Percentiles rank a stretch among this genome's conserved stretches.
Evolutionary conservation across 2,113 vertebrate species (phyloP).

Genomic region (Heterocephalus glaber): DNA sequence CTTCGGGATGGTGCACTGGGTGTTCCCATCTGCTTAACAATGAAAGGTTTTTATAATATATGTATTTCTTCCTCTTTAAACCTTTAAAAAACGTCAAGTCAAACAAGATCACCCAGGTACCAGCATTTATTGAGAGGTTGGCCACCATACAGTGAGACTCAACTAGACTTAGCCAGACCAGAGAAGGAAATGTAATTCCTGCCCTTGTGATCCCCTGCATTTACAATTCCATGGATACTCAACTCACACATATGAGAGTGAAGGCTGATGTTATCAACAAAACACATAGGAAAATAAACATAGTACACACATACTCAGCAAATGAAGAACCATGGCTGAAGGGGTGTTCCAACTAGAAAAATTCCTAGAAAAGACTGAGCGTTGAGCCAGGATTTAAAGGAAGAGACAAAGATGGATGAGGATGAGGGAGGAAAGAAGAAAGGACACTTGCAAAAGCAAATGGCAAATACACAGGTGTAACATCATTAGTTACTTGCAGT

Average conservation of each 20-base stretch:
- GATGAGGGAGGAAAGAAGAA: background rate
- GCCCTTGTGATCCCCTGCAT: rapidly evolving
- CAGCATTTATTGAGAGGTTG: background rate
- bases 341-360: background rate
- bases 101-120: background rate
- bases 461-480: background rate
- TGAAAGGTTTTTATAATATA: background rate
- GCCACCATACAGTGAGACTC: background rate
- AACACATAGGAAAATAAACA: background rate
- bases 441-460: background rate
- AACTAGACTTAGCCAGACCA: background rate
- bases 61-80: background rate
- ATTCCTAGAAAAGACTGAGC: background rate
- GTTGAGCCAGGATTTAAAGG: background rate
- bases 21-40: background rate
- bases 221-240: background rate
- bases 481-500: background rate
- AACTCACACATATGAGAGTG: background rate
- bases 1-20: background rate
- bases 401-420: background rate
- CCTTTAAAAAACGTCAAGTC: slow-evolving; percentile 32
- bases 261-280: background rate
- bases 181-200: background rate
- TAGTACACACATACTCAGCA: background rate
- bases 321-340: background rate